Base-by-base conservation (phyloP, 1,140 invertebrate genomes). In the Drosophila ananassae region DNA sequence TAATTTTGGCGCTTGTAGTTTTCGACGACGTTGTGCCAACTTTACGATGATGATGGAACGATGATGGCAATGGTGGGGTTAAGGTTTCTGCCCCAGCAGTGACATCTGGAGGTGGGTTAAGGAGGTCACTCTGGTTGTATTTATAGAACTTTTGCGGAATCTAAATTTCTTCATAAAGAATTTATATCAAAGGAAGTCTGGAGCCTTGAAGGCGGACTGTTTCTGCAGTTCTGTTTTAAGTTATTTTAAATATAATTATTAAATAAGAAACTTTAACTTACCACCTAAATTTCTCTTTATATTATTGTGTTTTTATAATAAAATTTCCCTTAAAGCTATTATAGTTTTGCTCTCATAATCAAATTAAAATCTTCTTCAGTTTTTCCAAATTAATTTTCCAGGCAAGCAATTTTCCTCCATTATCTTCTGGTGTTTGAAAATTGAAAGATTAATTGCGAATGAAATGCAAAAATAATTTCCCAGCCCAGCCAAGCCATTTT, bases 401-500 rank as follows among this genome's bases (percentile, higher is more conserved):
- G 3, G n/a, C 52, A 68, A 50, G 64, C 68, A 69, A 69, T 69
- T 69, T 69, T 69, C 64, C 9, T 44, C 64, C 30, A 69, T 69
- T 69, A 69, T 69, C 67, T 50, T 57, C 56, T 56, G 63, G 63
- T 50, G 67, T 57, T 69, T 57, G 64, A 39, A 69, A 69, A 69
- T 69, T 69, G 51, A 69, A 69, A 69, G 67, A 69, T 69, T 69
- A 69, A 69, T 69, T 69, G 68, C 69, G 34, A 73, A 34, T 52
- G 51, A 73, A 73, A 74, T 73, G 71, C 69, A 62, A 72, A 54
- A 73, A 73, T 55, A 69, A 69, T 69, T 69, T 69, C 52, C 56
- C 6, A 10, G 22, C 54, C 41, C 24, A 8, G 13, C 52, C 51
- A 3, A 44, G 32, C 69, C 51, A 37, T 52, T 75, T 75, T 67